phyloP scores from a whole-genome alignment of 2,113 vertebrate species.

The Addax nasomaculatus region DNA sequence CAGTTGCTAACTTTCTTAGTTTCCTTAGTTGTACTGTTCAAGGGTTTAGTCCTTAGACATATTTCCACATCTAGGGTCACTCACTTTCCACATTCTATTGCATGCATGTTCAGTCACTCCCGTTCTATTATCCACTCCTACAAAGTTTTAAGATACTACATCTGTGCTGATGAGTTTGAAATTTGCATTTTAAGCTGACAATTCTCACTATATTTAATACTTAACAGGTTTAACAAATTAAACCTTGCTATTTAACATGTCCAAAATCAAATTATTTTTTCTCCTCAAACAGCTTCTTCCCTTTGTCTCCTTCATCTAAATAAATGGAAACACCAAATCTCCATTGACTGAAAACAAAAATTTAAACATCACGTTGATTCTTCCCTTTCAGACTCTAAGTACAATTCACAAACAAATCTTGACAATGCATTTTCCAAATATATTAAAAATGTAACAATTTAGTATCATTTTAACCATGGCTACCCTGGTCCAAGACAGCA shows the following conservation, averaged over 20 bases:
- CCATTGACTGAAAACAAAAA: neutral
- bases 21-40: neutral
- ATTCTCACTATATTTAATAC: neutral
- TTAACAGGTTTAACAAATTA: neutral
- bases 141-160: neutral
- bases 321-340: neutral
- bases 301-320: neutral
- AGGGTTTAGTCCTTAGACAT: neutral
- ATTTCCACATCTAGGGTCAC: neutral
- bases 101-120: neutral
- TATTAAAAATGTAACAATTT: neutral
- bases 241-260: neutral
- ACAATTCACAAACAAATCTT: neutral
- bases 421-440: neutral
- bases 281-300: neutral
- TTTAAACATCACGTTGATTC: neutral
- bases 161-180: neutral
- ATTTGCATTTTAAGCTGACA: neutral
- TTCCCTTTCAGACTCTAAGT: neutral
- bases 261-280: neutral
- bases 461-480: neutral
- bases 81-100: neutral
- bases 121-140: neutral
- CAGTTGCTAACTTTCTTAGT: neutral
- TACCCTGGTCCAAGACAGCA: neutral